These are phyloP conservation scores for Hemicrepidius hirtus DNA, from an alignment of 2,888 invertebrate genomes.

Conservation along the genomic window DNA sequence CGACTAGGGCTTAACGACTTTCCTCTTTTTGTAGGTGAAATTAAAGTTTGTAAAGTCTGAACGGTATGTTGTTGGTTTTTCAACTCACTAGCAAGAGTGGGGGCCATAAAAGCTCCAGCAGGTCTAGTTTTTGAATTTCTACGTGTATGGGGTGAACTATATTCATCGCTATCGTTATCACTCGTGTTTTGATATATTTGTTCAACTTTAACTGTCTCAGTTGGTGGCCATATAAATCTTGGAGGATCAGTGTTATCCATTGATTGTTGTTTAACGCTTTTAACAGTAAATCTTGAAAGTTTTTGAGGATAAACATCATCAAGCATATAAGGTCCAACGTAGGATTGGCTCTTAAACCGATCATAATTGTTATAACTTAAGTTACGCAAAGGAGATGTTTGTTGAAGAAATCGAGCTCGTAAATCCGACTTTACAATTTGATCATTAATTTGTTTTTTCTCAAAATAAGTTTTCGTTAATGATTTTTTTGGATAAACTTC, in stretches of 20 bases:
- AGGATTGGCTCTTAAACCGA: constrained; percentile 54
- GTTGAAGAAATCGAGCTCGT: constrained; percentile 50
- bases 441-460: constrained; percentile 55
- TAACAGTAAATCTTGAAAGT: constrained; percentile 52
- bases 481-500: constrained; percentile 53
- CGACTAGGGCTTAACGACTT: constrained; percentile 64
- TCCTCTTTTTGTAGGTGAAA: constrained; percentile 64
- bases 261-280: constrained; percentile 37
- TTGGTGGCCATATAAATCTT: constrained; percentile 3
- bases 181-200: not conserved
- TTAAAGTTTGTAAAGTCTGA: constrained; percentile 59
- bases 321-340: constrained; percentile 38
- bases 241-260: not conserved
- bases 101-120: constrained; percentile 64
- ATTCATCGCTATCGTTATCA: not conserved
- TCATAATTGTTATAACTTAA: not conserved
- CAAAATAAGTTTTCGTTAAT: constrained; percentile 61
- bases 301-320: not conserved
- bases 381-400: constrained; percentile 50
- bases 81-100: constrained; percentile 67
- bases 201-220: not conserved
- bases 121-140: not conserved
- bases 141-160: not conserved
- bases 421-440: not conserved
- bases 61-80: constrained; percentile 65